Evolutionary conservation across 2,888 invertebrate species (phyloP), one percentile per base, ranked within the genome.

Genomic region (Notocelia uddmanniana): DNA sequence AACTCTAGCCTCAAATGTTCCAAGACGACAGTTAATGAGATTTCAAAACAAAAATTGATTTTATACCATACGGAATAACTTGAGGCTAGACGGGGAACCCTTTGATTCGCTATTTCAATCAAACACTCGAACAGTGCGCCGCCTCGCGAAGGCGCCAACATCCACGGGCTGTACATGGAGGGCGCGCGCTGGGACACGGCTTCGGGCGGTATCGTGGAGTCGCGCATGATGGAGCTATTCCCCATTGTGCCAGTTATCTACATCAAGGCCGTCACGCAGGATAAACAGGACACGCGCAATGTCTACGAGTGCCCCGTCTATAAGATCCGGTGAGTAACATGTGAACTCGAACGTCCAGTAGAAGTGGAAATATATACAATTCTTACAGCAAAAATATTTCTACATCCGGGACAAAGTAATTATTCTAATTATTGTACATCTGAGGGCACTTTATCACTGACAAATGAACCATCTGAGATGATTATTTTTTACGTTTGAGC

Each of bases 281-380:
- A 99, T 88, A 97, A 98, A 85, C 97, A 97, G 87, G 98, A 99
- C 80, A 91, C 95, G 18, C 95, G 97, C 77, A 98, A 97, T 85
- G 95, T 97, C 76, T 98, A 98, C 89, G 98, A 98, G 83, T 98
- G 98, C 87, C 98, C 98, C 10, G 97, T 98, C 8, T 99, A 99
- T 89, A 98, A 98, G 92, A 98, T 98, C 13, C 95, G 96, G 94
- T 95, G 77, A 80, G 81, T 69, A 10, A 6, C 10, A 5, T 21
- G n/a, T n/a, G n/a, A n/a, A n/a, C n/a, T n/a, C n/a, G n/a, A n/a
- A n/a, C n/a, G n/a, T n/a, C n/a, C n/a, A n/a, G n/a, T n/a, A n/a
- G n/a, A n/a, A n/a, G n/a, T n/a, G n/a, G n/a, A n/a, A n/a, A n/a
- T n/a, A n/a, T n/a, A n/a, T n/a, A n/a, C 13, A 15, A 3, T 41